Percentiles rank a stretch among this genome's conserved stretches.
phyloP scores from a whole-genome alignment of 2,113 vertebrate genomes.

The Gobius niger region DNA sequence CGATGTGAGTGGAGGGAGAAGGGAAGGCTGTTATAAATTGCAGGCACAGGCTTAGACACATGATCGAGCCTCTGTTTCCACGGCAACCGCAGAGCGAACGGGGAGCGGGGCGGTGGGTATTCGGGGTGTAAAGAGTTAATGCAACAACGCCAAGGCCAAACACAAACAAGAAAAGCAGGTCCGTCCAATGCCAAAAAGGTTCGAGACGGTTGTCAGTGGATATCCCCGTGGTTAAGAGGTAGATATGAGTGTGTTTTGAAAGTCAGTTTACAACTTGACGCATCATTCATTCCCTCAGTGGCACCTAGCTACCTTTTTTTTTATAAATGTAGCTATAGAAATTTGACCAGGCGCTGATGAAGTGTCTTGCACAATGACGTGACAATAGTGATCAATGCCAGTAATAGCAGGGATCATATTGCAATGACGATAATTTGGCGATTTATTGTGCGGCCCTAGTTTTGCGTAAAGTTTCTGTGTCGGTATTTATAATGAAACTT shows the following conservation, averaged over 20 bases:
- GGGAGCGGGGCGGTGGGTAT: conserved; percentile 5
- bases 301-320: conserved; percentile 1
- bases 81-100: conserved; percentile 60
- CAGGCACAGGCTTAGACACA: conserved; percentile 63
- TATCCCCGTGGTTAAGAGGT: no score
- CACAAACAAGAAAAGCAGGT: conserved; percentile 1
- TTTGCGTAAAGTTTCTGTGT: no score
- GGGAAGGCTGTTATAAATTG: conserved; percentile 38
- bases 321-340: no score
- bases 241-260: not conserved
- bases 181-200: conserved; percentile 8
- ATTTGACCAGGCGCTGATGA: no score
- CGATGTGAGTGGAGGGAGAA: conserved; percentile 22
- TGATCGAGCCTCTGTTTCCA: conserved; percentile 66
- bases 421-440: no score
- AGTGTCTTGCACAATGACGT: no score
- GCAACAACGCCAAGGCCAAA: conserved; percentile 31
- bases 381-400: no score
- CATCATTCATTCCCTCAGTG: not conserved
- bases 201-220: no score
- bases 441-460: no score
- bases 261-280: not conserved
- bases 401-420: no score
- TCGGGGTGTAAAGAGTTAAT: conserved; percentile 35
- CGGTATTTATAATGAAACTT: no score